Base-by-base conservation (phyloP, 1,140 invertebrate species). In the Drosophila sproati region DNA sequence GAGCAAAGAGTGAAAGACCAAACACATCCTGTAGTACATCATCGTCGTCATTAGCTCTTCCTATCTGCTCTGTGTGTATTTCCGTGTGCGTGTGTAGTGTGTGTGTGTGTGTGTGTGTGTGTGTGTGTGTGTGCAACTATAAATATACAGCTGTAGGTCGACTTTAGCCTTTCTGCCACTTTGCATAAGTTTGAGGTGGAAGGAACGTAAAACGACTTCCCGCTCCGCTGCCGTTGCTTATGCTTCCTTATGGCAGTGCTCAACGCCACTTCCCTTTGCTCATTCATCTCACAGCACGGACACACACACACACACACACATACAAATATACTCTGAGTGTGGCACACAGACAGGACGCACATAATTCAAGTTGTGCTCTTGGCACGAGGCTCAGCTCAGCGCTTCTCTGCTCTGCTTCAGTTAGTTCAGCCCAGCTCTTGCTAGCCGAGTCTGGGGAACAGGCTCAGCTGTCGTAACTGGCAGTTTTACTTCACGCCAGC, bases 31-130 rank as follows among this genome's bases (percentile, higher is more conserved):
- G 83, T 70, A 80, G 83, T 88, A 87, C 85, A 87, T 87, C 83
- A 87, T 88, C 83, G 83, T 87, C 83, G 83, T 87, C 83, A 88
- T 87, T 87, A 87, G 83, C 80, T 83, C 63, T 87, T 87, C 83
- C 83, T 83, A 73, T 80, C 69, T 68, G 29, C 28, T n/a, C 39
- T 43, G 39, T 43, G n/a, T 47, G 28, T 7, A 8, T 52, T 4
- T 34, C 8, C 34, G 10, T n/a, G 31, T 34, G 50, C 34, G 31
- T 34, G 28, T 1, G 5, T 56, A 8, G 5, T 56, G 4, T 39
- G 28, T 7, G 5, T 35, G 31, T 34, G 31, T 34, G 10, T 1
- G 5, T 56, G 4, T 39, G 28, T 7, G 5, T 35, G 31, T 34
- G 31, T 34, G 10, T n/a, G 31, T 34, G 50, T 52, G 31, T 55